These are phyloP conservation scores for Pseudococcus jackbeardsleyi DNA, from an alignment of 2,888 invertebrate species.

Conservation along the genomic window DNA sequence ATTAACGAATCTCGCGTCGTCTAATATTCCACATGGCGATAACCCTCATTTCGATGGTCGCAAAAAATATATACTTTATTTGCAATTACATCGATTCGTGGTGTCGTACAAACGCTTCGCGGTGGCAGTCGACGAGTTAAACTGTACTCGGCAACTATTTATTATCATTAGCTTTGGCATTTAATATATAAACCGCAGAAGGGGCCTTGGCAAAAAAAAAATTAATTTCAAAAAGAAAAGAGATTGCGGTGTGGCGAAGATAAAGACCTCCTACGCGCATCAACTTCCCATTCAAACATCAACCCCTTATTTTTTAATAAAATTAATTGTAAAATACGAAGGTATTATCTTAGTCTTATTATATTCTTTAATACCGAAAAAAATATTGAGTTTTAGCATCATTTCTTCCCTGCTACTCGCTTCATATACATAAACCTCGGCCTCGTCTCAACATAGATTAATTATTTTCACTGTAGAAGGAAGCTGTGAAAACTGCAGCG, in stretches of 20 bases:
- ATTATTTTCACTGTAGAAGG: not conserved
- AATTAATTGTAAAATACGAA: slow-evolving; percentile 57
- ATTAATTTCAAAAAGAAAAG: slow-evolving; percentile 41
- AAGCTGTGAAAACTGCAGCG: not conserved
- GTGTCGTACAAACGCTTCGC: not conserved
- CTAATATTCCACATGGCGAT: slow-evolving; percentile 41
- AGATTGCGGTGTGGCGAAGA: slow-evolving; percentile 22
- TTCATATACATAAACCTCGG: not conserved
- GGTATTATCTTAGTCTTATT: slow-evolving; percentile 54
- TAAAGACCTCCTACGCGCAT: slow-evolving; percentile 37
- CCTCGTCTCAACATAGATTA: slow-evolving; percentile 31
- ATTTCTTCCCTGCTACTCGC: slow-evolving; percentile 1
- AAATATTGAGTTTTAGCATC: slow-evolving; percentile 43
- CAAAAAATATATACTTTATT: slow-evolving; percentile 15
- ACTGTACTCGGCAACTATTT: slow-evolving; percentile 31
- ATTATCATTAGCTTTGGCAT: slow-evolving; percentile 56
- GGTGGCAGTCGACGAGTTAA: slow-evolving; percentile 16
- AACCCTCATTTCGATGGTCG: not conserved
- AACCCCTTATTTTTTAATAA: slow-evolving; percentile 56
- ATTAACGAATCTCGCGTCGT: slow-evolving; percentile 26
- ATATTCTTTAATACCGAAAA: slow-evolving; percentile 44
- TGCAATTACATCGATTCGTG: slow-evolving; percentile 40
- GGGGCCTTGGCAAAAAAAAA: slow-evolving; percentile 18
- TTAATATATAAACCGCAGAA: slow-evolving; percentile 52
- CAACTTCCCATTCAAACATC: slow-evolving; percentile 41